Percentiles rank a stretch among this genome's conserved stretches.
phyloP scores from a whole-genome alignment of 2,797 vertebrate genomes.

The Remorina albescens region DNA sequence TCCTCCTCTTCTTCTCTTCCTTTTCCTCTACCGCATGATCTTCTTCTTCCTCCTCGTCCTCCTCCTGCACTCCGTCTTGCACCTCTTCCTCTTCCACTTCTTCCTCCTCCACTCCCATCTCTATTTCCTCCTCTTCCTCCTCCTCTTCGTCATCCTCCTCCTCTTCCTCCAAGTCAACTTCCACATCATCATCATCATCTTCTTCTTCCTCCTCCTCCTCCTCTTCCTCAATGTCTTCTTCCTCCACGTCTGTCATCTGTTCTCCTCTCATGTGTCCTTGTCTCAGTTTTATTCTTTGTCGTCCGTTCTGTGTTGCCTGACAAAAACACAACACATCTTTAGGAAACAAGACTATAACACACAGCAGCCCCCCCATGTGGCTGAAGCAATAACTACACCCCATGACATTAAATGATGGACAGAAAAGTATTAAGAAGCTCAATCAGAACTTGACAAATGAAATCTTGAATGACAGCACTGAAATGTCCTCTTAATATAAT shows the following conservation, averaged over 20 bases:
- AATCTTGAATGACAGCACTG: too few species aligned
- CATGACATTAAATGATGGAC: background rate
- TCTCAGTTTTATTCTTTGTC: constrained; percentile 42
- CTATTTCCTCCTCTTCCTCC: constrained; percentile 30
- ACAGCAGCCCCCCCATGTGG: background rate
- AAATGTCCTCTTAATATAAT: too few species aligned
- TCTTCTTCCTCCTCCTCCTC: accelerated
- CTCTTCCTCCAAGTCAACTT: background rate
- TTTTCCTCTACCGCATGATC: constrained; percentile 30
- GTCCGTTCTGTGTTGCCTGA: constrained; percentile 49
- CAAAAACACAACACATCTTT: background rate
- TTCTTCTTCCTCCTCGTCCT: constrained; percentile 36
- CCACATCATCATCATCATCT: accelerated
- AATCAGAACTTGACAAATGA: too few species aligned
- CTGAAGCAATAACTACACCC: background rate
- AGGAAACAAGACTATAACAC: background rate
- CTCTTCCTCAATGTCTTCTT: constrained; percentile 1
- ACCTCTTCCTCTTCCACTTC: constrained; percentile 57
- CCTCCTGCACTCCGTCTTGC: constrained; percentile 30
- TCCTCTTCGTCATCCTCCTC: constrained; percentile 9
- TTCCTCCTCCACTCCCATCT: constrained; percentile 38
- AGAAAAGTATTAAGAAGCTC: too few species aligned
- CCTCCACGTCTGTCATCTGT: constrained; percentile 36
- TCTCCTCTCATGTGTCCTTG: constrained; percentile 48
- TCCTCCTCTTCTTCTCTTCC: constrained; percentile 50